phyloP scores from a whole-genome alignment of 2,113 vertebrate genomes.

The Psammodynastes pulverulentus region DNA sequence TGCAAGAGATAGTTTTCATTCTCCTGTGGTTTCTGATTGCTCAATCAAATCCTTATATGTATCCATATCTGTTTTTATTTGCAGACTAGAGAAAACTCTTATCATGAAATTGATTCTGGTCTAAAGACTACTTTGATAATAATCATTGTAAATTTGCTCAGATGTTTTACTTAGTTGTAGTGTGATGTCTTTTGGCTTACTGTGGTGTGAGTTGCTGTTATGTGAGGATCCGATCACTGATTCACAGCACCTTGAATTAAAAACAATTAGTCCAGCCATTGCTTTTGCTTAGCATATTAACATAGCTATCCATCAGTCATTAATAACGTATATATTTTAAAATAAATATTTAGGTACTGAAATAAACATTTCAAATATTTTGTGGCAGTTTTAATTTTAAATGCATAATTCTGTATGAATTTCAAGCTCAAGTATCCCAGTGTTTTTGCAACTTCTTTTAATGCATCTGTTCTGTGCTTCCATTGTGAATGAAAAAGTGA shows the following conservation, averaged over 20 bases:
- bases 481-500: background rate
- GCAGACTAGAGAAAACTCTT: background rate
- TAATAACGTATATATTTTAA: background rate
- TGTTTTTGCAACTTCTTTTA: background rate
- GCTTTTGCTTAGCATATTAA: background rate
- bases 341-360: background rate
- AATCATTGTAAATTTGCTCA: background rate
- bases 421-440: background rate
- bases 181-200: background rate
- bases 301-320: background rate
- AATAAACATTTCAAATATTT: background rate
- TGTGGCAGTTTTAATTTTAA: background rate
- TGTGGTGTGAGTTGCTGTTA: background rate
- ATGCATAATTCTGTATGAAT: background rate
- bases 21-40: background rate
- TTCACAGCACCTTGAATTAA: background rate
- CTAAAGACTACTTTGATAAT: background rate
- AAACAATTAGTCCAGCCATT: background rate
- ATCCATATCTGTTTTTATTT: background rate
- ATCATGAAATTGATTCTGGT: background rate
- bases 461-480: fast-evolving
- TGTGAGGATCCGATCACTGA: background rate
- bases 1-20: background rate
- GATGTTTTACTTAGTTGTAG: background rate
- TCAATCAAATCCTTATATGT: background rate